Evolutionary conservation across 2,888 invertebrate species (phyloP).

Genomic region (Pycnomerus fuliginosus): DNA sequence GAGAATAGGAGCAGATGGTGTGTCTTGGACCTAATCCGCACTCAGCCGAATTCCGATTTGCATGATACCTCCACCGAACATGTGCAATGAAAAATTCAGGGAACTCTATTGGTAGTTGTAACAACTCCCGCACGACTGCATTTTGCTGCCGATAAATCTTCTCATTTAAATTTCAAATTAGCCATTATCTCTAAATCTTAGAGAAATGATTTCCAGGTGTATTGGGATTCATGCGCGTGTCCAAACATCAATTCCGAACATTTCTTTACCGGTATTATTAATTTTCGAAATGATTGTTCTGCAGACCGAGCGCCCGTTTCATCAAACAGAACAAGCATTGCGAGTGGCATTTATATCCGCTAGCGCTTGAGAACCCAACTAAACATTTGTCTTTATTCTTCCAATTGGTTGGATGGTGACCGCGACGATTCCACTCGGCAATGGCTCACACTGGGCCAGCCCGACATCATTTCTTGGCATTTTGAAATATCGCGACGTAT

Average conservation of each 20-base stretch:
- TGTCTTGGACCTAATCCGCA: conserved; percentile 43
- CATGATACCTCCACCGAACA: conserved; percentile 43
- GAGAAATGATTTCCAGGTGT: conserved; percentile 46
- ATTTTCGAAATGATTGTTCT: conserved; percentile 43
- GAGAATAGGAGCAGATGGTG: conserved; percentile 40
- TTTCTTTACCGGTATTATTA: conserved; percentile 36
- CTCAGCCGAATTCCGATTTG: conserved; percentile 42
- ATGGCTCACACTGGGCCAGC: conserved; percentile 20
- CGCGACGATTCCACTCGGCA: conserved; percentile 42
- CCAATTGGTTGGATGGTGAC: conserved; percentile 52
- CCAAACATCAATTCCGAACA: conserved; percentile 23
- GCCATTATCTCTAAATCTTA: conserved; percentile 45
- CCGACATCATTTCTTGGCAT: conserved; percentile 43
- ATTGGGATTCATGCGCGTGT: conserved; percentile 33
- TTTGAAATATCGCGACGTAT: conserved; percentile 50
- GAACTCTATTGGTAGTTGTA: conserved; percentile 46
- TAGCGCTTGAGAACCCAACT: conserved; percentile 48
- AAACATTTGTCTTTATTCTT: conserved; percentile 58
- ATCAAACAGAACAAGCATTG: conserved; percentile 52
- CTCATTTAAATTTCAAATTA: conserved; percentile 51
- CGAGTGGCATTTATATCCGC: conserved; percentile 53
- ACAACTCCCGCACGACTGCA: conserved; percentile 44
- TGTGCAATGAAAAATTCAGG: conserved; percentile 50
- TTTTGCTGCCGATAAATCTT: conserved; percentile 47
- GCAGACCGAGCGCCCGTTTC: conserved; percentile 45